Conservation (phyloP, 2,113 vertebrate species). For the Sphaerodactylus townsendi region DNA sequence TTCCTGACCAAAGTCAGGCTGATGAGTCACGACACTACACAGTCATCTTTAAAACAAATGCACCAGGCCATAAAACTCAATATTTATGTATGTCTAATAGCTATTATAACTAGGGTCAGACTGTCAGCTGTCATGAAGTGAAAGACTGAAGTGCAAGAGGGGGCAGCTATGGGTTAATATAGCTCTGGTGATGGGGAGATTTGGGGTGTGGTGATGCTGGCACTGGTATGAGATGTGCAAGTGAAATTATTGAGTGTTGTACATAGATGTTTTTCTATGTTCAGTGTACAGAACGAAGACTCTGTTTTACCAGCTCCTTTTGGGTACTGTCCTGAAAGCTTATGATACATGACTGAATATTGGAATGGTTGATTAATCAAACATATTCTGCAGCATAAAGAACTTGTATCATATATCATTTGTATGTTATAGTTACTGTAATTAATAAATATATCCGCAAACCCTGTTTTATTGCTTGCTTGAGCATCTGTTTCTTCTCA, state of each 20-base stretch:
- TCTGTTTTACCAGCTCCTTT: not conserved
- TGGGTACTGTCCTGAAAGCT: not conserved
- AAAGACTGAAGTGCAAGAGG: too few species aligned
- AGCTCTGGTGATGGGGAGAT: not conserved
- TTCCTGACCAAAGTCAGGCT: too few species aligned
- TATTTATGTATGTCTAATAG: too few species aligned
- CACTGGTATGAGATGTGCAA: not conserved
- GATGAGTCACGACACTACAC: too few species aligned
- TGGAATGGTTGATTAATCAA: not conserved
- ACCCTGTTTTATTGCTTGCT: not conserved
- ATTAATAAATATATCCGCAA: not conserved
- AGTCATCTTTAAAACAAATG: too few species aligned
- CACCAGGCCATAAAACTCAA: too few species aligned
- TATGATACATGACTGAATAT: not conserved
- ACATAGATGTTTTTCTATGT: not conserved
- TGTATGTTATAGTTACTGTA: not conserved
- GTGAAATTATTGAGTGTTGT: not conserved
- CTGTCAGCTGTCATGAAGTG: too few species aligned
- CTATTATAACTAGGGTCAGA: too few species aligned
- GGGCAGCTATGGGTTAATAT: too few species aligned
- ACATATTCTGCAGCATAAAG: not conserved
- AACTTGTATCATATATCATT: not conserved
- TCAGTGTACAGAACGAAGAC: not conserved
- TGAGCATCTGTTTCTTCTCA: not conserved
- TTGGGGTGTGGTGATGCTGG: not conserved